Evolutionary conservation across 2,888 invertebrate genomes (phyloP), one percentile per base, ranked within the genome.

Genomic region (Melanophora roralis): DNA sequence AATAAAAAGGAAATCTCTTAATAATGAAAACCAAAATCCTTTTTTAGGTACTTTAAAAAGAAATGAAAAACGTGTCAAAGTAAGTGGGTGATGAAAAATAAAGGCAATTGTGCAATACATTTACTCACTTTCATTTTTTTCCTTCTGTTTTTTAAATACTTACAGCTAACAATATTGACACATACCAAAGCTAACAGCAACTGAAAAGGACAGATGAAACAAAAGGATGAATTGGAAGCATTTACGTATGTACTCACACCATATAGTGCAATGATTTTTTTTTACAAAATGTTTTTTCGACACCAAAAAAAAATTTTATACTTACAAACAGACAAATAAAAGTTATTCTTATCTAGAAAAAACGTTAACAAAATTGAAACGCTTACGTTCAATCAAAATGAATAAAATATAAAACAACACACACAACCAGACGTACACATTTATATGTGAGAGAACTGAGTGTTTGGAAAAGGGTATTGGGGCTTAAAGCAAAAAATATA

Each of bases 101-200:
- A 60, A 49, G 62, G 65, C 74, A 71, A 45, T 65, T 64, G 69
- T 71, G 71, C 71, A 79, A 51, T 75, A 75, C 71, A 75, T 65
- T 65, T 71, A 55, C 49, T 40, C 55, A 38, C 27, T 62, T 76
- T 47, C 19, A 49, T 75, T 68, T 68, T 27, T 27, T 6, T 3
- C 6, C 6, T 23, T 19, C 5, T 23, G 40, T 32, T 67, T 32
- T 34, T 14, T 32, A 14, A n/a, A 21, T n/a, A 4, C 8, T 38
- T 57, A 38, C 4, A 3, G 14, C 21, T n/a, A 51, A 8, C 34
- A 51, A 62, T 49, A 72, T 51, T 45, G 43, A 64, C 53, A 62
- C 16, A 72, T 11, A 45, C 3, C 16, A 57, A 65, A 49, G 5
- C 60, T 38, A 55, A 68, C 60, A 47, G 16, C 38, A 55, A 60